Base-by-base conservation (phyloP, 2,797 vertebrate genomes). In the Pelodytes ibericus region DNA sequence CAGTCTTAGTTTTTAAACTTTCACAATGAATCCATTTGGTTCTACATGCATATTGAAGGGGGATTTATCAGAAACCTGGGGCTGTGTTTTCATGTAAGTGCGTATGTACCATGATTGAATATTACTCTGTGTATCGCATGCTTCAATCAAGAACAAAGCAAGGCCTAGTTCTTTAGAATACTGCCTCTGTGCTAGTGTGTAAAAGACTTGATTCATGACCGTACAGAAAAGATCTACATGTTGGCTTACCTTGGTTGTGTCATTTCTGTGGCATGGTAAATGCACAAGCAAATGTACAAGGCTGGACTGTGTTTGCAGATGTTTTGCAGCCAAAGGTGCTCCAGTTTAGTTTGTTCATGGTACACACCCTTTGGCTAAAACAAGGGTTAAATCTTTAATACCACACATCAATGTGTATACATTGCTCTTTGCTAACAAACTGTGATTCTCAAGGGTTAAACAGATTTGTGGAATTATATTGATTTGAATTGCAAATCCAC, bases 181-280 rank as follows among this genome's bases (percentile, higher is more conserved):
- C 70, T 29, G 58, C 29, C 69, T 72, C 53, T 78, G 69, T 77
- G 39, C 33, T 24, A 25, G 27, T 30, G 39, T 29, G 62, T 78
- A 72, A 72, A 78, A 78, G 69, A 61, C 62, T 41, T 59, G 69
- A 72, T 78, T 78, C 75, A 72, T 60, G 27, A 60, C 24, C 27
- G 25, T 20, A 72, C 47, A 72, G 31, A 60, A 78, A 66, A 61
- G 41, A 29, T 18, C 53, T 53, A 44, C 51, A 36, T 61, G 60
- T 60, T 60, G 36, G 39, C 58, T 66, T 66, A 53, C 51, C 61
- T 77, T 59, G 70, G 24, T 67, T 33, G 33, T 71, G 53, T 64
- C 68, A 72, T 72, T 66, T 29, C 56, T 60, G 24, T 78, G 60
- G 58, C 62, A 67, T 65, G 41, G 62, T 31, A 60, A 78, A 72